These are phyloP conservation scores for Charina bottae DNA, from an alignment of 2,113 vertebrate species.

Conservation along the genomic window DNA sequence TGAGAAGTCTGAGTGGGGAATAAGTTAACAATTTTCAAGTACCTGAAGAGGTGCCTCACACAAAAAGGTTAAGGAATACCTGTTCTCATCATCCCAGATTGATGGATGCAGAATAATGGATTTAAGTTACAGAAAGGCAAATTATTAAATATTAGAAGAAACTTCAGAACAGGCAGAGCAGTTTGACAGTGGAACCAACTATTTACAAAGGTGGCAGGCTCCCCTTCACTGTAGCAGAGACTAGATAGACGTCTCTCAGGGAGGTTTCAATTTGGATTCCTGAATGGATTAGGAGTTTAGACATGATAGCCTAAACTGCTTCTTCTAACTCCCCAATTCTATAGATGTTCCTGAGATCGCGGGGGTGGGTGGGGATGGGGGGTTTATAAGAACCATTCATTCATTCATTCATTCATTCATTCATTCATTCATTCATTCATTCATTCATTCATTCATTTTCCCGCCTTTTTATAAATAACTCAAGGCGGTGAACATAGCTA, in stretches of 20 bases:
- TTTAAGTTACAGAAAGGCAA: not conserved
- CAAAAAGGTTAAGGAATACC: not conserved
- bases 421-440: no score
- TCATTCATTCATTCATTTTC: no score
- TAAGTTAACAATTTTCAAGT: not conserved
- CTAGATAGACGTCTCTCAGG: not conserved
- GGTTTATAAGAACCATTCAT: no score
- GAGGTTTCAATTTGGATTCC: not conserved
- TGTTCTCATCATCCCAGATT: not conserved
- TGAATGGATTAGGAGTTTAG: not conserved
- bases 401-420: no score
- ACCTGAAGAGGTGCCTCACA: not conserved
- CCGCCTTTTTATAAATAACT: no score
- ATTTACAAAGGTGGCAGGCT: not conserved
- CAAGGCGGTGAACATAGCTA: no score
- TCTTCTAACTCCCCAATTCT: not conserved
- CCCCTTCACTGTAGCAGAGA: not conserved
- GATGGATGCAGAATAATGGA: not conserved
- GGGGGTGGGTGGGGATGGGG: not conserved
- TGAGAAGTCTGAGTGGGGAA: no score
- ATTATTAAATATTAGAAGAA: not conserved
- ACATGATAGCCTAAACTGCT: not conserved
- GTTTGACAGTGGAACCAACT: not conserved
- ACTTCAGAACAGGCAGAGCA: not conserved
- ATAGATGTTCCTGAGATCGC: not conserved